Percentiles rank a stretch among this genome's conserved stretches.
Evolutionary conservation across 2,113 vertebrate genomes (phyloP).

Genomic region (Hydropotes inermis): DNA sequence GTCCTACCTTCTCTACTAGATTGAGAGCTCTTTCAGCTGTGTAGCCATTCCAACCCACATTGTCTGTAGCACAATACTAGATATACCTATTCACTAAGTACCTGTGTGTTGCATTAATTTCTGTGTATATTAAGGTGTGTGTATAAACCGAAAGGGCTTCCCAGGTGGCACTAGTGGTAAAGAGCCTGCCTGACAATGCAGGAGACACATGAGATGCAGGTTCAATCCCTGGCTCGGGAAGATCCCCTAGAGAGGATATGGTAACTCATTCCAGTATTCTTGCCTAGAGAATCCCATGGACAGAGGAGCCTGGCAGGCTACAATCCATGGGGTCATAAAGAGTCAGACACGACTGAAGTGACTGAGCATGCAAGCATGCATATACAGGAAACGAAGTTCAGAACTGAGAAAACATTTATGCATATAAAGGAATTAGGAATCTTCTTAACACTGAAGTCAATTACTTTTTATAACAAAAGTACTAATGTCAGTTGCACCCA

Average conservation of each 20-base stretch:
- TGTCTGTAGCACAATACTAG: not conserved
- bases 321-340: not conserved
- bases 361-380: not conserved
- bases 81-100: not conserved
- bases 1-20: not conserved
- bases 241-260: not conserved
- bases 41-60: not conserved
- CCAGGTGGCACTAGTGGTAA: not conserved
- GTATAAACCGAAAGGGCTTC: not conserved
- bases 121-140: not conserved
- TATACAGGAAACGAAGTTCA: not conserved
- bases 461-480: slow-evolving; percentile 2
- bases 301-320: not conserved
- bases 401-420: not conserved
- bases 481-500: not conserved
- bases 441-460: slow-evolving; percentile 14
- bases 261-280: not conserved
- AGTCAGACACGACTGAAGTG: not conserved
- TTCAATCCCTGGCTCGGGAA: not conserved
- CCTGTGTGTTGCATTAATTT: not conserved
- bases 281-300: not conserved
- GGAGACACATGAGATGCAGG: not conserved
- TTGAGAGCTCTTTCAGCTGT: not conserved
- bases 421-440: not conserved
- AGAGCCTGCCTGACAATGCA: not conserved